A percentile compares a stretch with the other conserved stretches of the same genome.
These are phyloP conservation scores for Myotis myotis DNA, from an alignment of 2,797 vertebrate genomes.

Conservation along the genomic window DNA sequence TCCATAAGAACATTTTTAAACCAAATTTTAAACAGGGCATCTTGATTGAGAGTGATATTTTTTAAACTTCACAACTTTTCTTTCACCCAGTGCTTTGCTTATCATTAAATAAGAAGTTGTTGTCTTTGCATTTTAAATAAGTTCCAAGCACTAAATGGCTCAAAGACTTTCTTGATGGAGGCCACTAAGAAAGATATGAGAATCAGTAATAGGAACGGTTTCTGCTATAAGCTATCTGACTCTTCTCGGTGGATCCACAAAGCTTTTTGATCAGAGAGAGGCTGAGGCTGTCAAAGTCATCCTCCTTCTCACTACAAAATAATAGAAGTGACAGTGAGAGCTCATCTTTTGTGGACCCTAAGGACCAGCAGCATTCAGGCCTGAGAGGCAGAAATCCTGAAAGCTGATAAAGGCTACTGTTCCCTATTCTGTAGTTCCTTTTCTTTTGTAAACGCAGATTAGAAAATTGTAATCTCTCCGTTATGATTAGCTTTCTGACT, in stretches of 20 bases:
- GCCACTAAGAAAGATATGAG: background rate
- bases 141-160: background rate
- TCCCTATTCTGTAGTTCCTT: background rate
- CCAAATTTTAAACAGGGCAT: background rate
- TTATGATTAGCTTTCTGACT: constrained; percentile 19
- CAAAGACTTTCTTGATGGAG: background rate
- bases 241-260: background rate
- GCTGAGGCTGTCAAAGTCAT: background rate
- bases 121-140: background rate
- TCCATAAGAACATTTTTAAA: background rate
- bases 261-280: background rate
- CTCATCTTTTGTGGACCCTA: background rate
- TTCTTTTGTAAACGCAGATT: background rate
- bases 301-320: background rate
- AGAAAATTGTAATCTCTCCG: background rate
- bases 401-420: background rate
- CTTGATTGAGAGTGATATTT: background rate
- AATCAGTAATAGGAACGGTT: background rate
- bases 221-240: background rate
- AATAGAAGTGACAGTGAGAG: background rate
- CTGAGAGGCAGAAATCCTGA: background rate
- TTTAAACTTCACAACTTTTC: background rate
- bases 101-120: background rate
- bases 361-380: background rate
- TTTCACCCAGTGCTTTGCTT: background rate